Base-by-base conservation (phyloP, 2,797 vertebrate genomes). In the Platalea minor region DNA sequence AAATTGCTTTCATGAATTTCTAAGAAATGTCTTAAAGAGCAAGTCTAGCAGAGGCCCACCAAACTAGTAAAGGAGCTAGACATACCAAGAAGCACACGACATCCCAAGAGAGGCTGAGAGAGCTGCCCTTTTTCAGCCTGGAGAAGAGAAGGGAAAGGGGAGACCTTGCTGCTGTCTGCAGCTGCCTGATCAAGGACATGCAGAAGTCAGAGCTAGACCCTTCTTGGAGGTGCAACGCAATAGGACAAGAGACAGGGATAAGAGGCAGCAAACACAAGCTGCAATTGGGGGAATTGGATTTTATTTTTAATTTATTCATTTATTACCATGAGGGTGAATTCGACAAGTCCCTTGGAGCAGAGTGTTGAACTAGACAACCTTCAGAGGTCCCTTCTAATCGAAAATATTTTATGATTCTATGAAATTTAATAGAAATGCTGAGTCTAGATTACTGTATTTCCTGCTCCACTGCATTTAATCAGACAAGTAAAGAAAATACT, bases 161-260 rank as follows among this genome's bases (percentile, higher is more conserved):
- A 61, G 35, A 88, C 18, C 10, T 65, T 54, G 33, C 33, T 67
- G 56, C 18, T 67, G 20, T 11, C 45, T 54, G 43, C n/a, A 70
- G 3, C 12, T 29, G 21, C 18, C 29, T 77, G 46, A 45, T 1
- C 0, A 1, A 80, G 57, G 65, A 33, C 19, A 16, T 11, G n/a
- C 11, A 46, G 41, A 73, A 46, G 43, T 77, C 37, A n/a, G 35
- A 88, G 28, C 3, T 43, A 77, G 60, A 59, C 18, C 12, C 35
- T 80, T 74, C 24, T 39, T 54, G 35, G 51, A 77, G 15, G 35
- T 29, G 53, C 18, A 29, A n/a, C 1, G 0, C 54, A 69, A 8
- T 11, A 29, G 46, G 46, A 77, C 60, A 83, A 43, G 33, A 43
- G 37, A 39, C 28, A 35, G 54, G 24, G n/a, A 43, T 24, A 51